Evolutionary conservation across 2,113 vertebrate genomes (phyloP).

Genomic region (Cyanoderma ruficeps): DNA sequence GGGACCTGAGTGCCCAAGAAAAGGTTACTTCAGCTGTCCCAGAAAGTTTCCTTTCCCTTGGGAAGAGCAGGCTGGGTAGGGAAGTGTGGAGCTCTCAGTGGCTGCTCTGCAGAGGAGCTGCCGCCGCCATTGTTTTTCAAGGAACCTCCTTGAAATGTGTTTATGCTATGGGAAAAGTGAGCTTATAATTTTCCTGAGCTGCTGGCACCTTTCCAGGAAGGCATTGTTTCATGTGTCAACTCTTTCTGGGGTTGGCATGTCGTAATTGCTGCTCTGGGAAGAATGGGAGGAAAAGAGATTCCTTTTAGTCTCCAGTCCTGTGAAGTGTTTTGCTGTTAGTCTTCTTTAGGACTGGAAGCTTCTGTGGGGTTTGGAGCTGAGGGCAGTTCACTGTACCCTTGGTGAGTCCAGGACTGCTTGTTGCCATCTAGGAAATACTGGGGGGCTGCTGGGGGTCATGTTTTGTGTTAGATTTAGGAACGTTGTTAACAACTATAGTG

Average conservation of each 20-base stretch:
- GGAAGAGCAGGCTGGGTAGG: not conserved
- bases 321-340: not conserved
- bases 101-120: not conserved
- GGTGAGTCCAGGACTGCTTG: not conserved
- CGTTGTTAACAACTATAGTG: rapidly evolving
- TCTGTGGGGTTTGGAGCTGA: not conserved
- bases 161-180: conserved; percentile 8
- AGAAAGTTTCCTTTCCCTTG: not conserved
- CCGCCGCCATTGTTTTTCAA: not conserved
- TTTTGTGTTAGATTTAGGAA: not conserved
- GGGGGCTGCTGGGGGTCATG: not conserved
- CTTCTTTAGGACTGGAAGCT: not conserved
- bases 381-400: not conserved
- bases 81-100: not conserved
- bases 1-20: not conserved
- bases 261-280: not conserved
- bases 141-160: not conserved
- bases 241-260: not conserved
- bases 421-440: not conserved
- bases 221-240: not conserved
- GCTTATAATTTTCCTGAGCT: not conserved
- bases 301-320: not conserved
- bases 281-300: not conserved
- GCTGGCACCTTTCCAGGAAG: not conserved
- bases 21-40: not conserved